Percentiles rank a stretch among this genome's conserved stretches.
phyloP scores from a whole-genome alignment of 2,888 invertebrate genomes.

The Sarcophaga caerulescens region DNA sequence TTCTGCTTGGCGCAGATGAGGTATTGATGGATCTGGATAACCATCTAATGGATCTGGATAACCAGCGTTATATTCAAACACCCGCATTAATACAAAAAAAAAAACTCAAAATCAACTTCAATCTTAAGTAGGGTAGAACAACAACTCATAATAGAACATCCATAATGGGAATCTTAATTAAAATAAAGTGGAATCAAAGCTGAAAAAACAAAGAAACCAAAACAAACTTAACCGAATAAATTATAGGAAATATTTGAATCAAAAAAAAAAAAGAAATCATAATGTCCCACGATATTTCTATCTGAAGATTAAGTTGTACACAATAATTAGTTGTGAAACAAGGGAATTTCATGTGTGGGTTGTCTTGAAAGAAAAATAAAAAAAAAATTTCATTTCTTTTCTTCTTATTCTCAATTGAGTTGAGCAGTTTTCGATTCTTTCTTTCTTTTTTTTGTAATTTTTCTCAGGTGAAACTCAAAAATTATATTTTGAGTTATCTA shows the following conservation, averaged over 20 bases:
- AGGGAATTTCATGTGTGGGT: conserved; percentile 65
- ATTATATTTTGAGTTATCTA: conserved; percentile 35
- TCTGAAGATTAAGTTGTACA: conserved; percentile 52
- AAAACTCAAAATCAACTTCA: neutral
- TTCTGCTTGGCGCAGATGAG: too few relatives aligned
- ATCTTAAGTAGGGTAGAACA: conserved; percentile 35
- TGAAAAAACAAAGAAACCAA: neutral
- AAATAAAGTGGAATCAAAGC: too few relatives aligned
- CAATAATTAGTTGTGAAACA: conserved; percentile 60
- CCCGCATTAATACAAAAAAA: too few relatives aligned
- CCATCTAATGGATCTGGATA: too few relatives aligned
- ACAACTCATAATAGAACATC: conserved; percentile 10
- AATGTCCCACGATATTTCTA: conserved; percentile 15
- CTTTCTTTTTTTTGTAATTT: conserved; percentile 14
- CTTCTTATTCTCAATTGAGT: conserved; percentile 13
- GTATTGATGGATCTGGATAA: too few relatives aligned
- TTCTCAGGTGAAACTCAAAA: conserved; percentile 55
- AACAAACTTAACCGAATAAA: conserved; percentile 8
- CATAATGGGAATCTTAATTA: neutral
- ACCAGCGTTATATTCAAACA: too few relatives aligned
- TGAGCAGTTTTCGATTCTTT: conserved; percentile 11
- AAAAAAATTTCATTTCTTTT: neutral
- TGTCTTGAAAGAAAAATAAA: conserved; percentile 40
- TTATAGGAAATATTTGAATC: too few relatives aligned
- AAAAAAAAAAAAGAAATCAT: too few relatives aligned